phyloP scores from a whole-genome alignment of 2,113 vertebrate genomes.

The Percina caprodes region DNA sequence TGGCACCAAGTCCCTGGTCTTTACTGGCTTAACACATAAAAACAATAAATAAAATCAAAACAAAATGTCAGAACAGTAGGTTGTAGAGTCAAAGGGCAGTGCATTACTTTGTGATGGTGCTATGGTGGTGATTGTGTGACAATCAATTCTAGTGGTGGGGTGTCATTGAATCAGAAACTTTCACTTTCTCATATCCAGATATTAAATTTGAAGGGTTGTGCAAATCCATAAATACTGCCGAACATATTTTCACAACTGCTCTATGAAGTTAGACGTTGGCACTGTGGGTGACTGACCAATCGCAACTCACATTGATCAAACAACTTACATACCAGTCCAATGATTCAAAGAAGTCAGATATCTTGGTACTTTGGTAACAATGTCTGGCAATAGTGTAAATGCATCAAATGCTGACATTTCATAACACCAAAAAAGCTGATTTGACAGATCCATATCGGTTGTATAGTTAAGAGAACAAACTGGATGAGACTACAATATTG shows the following conservation, averaged over 20 bases:
- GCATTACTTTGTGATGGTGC: constrained; percentile 78
- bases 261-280: constrained; percentile 2
- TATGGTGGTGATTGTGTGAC: constrained; percentile 48
- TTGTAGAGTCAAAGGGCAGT: constrained; percentile 86
- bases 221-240: constrained; percentile 34
- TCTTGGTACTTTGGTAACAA: background rate
- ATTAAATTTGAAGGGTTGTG: constrained; percentile 1
- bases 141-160: constrained; percentile 29
- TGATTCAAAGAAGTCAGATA: background rate
- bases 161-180: constrained; percentile 3
- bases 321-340: background rate
- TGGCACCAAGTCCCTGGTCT: constrained; percentile 89
- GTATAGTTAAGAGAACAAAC: constrained; percentile 14
- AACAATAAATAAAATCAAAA: constrained; percentile 70
- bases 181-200: background rate
- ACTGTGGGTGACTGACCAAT: background rate
- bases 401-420: background rate
- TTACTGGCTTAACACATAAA: constrained; percentile 86
- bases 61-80: constrained; percentile 78
- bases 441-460: constrained; percentile 1
- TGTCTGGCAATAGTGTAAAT: constrained; percentile 15
- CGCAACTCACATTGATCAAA: background rate
- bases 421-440: background rate
- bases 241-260: constrained; percentile 7
- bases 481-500: constrained; percentile 27